Base-by-base conservation (phyloP, 1,140 invertebrate species). In the Apolygus lucorum region DNA sequence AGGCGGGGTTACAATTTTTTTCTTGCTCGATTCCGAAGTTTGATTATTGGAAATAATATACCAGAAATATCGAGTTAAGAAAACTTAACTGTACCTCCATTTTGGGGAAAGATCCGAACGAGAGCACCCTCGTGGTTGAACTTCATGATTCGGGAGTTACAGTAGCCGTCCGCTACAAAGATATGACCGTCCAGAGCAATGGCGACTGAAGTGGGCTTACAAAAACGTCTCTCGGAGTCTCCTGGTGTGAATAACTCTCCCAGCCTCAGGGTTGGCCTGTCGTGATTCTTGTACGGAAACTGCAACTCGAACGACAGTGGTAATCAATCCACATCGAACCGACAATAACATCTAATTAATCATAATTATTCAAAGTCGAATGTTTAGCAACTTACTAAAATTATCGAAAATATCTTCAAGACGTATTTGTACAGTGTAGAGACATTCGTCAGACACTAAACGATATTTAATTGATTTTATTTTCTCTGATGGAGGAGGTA, bases 121-220 rank as follows among this genome's bases (percentile, higher is more conserved):
- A 91, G 79, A 28, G 84, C 86, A 54, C 93, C 93, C 17, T 87
- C 83, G 0, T 86, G 82, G 75, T 90, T 88, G 75, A 91, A 96
- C 76, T 93, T 88, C 67, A 97, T 79, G 27, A 98, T 87, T 72
- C 95, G 84, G 68, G 86, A 88, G 78, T 97, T 97, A 79, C 95
- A 98, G 81, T 93, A 95, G 68, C 96, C 96, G 80, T 98, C 96
- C 62, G 95, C 92, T 1, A 99, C 88, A 74, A 96, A 98, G 74
- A 97, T 88, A 74, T 95, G 88, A 24, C 95, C 96, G 22, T 86
- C 88, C 2, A 82, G 83, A 1, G 91, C 86, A 1, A 97, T 87
- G 0, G 93, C 95, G 13, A 97, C 90, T 29, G 92, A 88, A 1
- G 96, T 95, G 0, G 96, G 96, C 81, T 96, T 93, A 79, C 96